Base-by-base conservation (phyloP, 2,113 vertebrate genomes). In the Climacteris rufus region DNA sequence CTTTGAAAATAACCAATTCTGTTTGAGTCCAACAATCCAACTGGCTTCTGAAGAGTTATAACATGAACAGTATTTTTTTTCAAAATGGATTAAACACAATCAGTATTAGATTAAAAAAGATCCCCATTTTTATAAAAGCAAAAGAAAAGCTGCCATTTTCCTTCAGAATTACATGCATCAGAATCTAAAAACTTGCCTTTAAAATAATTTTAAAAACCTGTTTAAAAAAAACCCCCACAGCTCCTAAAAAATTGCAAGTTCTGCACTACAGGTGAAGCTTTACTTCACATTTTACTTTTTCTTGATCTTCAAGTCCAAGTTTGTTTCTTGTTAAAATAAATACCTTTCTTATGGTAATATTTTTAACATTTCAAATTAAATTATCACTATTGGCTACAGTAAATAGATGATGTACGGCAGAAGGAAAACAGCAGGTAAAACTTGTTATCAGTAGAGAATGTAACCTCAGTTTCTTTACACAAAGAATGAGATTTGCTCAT, bases 31-130 rank as follows among this genome's bases (percentile, higher is more conserved):
- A 97, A 97, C 90, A 96, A 96, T 94, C 89, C 92, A 95, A 95
- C 97, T 97, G 98, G 97, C 98, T 97, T 98, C 97, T 98, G 98
- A 98, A 98, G 98, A 98, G 98, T 98, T 98, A 97, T 98, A 98
- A 98, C 84, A 95, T 82, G 2, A 97, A 98, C 93, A 97, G 95
- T 97, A 90, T 89, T 70, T 93, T 94, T 93, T 94, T 82, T 91
- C 33, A 81, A 97, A 96, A 91, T 86, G 76, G 94, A 97, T 98
- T 97, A 97, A 97, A 98, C 96, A 98, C 91, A 97, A 97, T 97
- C 96, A 98, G 64, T 96, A 98, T 95, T 98, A 91, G 95, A 97
- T 98, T 97, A 90, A 95, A 98, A 98, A 97, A 97, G 82, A 97
- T 95, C 94, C 95, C 90, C 91, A 49, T 59, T 72, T 89, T 91